Base-by-base conservation (phyloP, 2,113 vertebrate species). In the Phodopus roborovskii region DNA sequence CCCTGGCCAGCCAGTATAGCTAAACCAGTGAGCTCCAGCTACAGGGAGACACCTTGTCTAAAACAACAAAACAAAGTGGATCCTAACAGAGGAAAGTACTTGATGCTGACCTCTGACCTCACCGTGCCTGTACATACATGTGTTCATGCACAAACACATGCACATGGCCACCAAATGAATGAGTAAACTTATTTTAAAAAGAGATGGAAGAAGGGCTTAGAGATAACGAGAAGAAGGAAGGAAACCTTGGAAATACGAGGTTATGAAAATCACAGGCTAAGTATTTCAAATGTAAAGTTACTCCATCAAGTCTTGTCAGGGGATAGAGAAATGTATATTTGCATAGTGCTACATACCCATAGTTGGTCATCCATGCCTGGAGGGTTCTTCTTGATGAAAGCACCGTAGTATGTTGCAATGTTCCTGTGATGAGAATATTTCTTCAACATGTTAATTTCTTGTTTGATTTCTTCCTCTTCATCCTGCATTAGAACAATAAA, bases 401-500 rank as follows among this genome's bases (percentile, higher is more conserved):
- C 99, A 98, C 99, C 99, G 89, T 99, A 99, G 97, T 99, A 99
- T 0, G 99, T 99, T 97, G 99, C 99, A 11, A 99, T 99, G 97
- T 99, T 99, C 96, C 99, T 99, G 97, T 99, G 99, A 98, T 99
- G 99, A 94, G 99, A 99, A 98, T 99, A 99, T 97, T 99, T 99
- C 98, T 99, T 99, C 90, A 99, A 97, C 99, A 99, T 99, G 98
- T 99, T 99, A 98, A 99, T 99, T 98, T 99, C 99, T 36, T 99
- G 99, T 98, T 99, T 99, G 98, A 99, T 99, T 98, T 99, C 99
- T 98, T 99, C 99, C 97, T 99, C 99, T 98, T 99, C 99, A 99
- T 99, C 99, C 99, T 99, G 92, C 81, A 95, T 81, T 94, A 96
- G 48, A 96, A 91, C 84, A 95, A 33, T n/a, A 92, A 96, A 96